These are phyloP conservation scores for Clupea harengus DNA, from an alignment of 2,113 vertebrate genomes.

Conservation along the genomic window DNA sequence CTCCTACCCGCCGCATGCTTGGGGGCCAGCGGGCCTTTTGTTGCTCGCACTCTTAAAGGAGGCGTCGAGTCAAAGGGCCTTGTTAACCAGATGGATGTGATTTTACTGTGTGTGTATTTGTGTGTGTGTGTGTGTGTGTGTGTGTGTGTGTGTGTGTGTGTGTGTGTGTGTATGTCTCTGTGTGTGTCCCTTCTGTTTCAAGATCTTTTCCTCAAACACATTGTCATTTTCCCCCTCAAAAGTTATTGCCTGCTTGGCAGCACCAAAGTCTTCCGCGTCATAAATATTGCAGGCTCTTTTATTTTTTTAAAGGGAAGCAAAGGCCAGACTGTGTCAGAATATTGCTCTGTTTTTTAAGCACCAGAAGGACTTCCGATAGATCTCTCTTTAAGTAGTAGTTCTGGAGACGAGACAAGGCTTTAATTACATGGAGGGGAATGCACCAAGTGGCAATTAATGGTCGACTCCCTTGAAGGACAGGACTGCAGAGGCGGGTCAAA, in stretches of 20 bases:
- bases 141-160: not conserved
- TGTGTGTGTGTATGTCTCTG: not conserved
- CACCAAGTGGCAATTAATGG: slow-evolving; percentile 56
- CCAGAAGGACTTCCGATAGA: slow-evolving; percentile 57
- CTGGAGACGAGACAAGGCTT: slow-evolving; percentile 56
- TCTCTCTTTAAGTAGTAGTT: slow-evolving; percentile 52
- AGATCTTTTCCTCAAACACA: slow-evolving; percentile 14
- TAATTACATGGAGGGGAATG: slow-evolving; percentile 64
- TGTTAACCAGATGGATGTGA: slow-evolving; percentile 54
- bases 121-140: slow-evolving; percentile 12
- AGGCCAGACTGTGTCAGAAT: slow-evolving; percentile 64
- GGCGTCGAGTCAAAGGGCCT: slow-evolving; percentile 30
- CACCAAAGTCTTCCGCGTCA: slow-evolving; percentile 53
- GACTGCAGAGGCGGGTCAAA: slow-evolving; percentile 46
- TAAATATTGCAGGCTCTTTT: slow-evolving; percentile 65
- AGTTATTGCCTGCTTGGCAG: slow-evolving; percentile 47
- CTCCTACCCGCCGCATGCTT: not conserved
- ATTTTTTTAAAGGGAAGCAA: slow-evolving; percentile 40
- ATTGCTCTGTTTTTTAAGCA: slow-evolving; percentile 71
- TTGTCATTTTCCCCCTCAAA: not conserved
- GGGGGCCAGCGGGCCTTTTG: not conserved
- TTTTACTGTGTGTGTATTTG: slow-evolving; percentile 35
- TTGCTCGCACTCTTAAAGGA: slow-evolving; percentile 16
- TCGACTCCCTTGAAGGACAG: slow-evolving; percentile 54
- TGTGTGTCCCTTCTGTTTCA: not conserved